phyloP scores from a whole-genome alignment of 2,888 invertebrate species.

The Protophormia terraenovae region DNA sequence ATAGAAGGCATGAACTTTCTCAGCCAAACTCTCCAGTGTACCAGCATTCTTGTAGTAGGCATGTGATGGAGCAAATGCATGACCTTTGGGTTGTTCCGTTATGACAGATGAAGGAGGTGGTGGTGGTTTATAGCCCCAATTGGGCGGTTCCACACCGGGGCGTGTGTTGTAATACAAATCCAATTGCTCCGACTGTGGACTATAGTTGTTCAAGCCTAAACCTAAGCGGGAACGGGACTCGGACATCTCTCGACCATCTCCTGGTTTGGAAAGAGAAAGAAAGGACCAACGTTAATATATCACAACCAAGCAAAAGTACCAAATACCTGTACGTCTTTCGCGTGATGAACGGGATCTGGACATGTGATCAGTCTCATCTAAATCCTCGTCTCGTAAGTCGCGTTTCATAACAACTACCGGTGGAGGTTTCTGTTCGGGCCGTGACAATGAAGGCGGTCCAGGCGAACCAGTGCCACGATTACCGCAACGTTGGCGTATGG shows the following conservation, averaged over 20 bases:
- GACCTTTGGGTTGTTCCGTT: conserved; percentile 94
- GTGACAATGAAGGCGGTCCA: conserved; percentile 82
- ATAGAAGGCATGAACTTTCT: conserved; percentile 95
- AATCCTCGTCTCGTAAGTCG: conserved; percentile 91
- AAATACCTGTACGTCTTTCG: conserved; percentile 82
- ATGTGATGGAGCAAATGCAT: conserved; percentile 87
- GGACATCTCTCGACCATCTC: conserved; percentile 90
- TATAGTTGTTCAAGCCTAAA: conserved; percentile 86
- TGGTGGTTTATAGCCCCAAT: conserved; percentile 81
- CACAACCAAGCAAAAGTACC: conserved; percentile 75
- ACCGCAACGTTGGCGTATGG: conserved; percentile 93
- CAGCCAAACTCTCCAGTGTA: conserved; percentile 94
- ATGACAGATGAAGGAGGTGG: conserved; percentile 91
- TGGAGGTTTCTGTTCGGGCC: conserved; percentile 92
- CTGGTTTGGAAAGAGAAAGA: conserved; percentile 78
- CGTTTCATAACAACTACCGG: conserved; percentile 95
- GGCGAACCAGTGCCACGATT: conserved; percentile 81
- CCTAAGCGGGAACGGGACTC: conserved; percentile 89
- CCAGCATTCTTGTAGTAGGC: conserved; percentile 91
- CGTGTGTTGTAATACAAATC: conserved; percentile 92
- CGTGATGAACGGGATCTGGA: conserved; percentile 81
- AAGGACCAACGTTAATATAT: conserved; percentile 74
- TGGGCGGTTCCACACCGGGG: conserved; percentile 83
- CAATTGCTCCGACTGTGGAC: conserved; percentile 86
- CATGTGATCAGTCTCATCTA: conserved; percentile 84